Percentiles rank a stretch among this genome's conserved stretches.
Conservation (phyloP, 2,113 vertebrate species). For the Tychaedon coryphoeus region DNA sequence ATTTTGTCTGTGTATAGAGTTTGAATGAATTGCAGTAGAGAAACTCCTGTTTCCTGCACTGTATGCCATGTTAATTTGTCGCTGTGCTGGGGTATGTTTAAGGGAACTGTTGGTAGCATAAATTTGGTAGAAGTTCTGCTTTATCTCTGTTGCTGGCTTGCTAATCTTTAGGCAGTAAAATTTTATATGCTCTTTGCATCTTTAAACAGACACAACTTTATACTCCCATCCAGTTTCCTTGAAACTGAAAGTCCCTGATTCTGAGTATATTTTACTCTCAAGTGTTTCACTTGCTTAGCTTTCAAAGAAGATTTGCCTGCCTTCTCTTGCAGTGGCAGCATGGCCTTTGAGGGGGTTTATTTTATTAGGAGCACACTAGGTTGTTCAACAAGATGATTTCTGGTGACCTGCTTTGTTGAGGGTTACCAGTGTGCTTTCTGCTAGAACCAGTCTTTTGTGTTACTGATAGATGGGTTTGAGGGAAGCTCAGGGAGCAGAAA, state of each 20-base stretch:
- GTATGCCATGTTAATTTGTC: background rate
- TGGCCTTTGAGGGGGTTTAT: background rate
- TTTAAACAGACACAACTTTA: background rate
- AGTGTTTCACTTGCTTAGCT: background rate
- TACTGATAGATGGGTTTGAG: background rate
- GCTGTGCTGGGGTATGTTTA: rapidly evolving
- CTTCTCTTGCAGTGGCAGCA: background rate
- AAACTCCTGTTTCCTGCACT: background rate
- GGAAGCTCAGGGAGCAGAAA: background rate
- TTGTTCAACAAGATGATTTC: background rate
- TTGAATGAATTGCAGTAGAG: background rate
- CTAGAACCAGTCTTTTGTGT: background rate
- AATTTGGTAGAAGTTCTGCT: background rate
- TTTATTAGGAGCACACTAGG: background rate
- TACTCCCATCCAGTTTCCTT: background rate
- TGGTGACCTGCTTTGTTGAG: background rate
- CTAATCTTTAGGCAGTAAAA: background rate
- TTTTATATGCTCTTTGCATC: background rate
- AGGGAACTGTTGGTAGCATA: background rate
- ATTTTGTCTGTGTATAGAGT: background rate
- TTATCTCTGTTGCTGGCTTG: background rate
- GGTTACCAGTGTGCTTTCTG: background rate
- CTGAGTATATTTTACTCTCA: background rate
- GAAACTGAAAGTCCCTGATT: background rate
- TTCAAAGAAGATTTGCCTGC: background rate